Base-by-base conservation (phyloP, 2,113 vertebrate species). In the Serilophus lunatus region DNA sequence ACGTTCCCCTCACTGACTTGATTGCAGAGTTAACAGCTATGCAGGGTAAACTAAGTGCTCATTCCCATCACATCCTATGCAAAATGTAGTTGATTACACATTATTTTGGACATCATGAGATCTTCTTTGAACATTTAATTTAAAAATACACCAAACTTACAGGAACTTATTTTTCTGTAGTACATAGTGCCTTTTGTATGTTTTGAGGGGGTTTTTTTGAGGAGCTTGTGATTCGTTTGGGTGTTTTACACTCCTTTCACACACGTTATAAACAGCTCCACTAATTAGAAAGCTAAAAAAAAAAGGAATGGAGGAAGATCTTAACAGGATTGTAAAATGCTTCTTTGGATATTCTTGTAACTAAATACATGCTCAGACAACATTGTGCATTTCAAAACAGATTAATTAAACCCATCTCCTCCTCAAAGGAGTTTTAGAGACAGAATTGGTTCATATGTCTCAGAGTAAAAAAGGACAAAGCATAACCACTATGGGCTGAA, bases 61-160 rank as follows among this genome's bases (percentile, higher is more conserved):
- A 0, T 25, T 79, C 33, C 35, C 36, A 33, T 26, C 42, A 8
- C 38, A 9, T 4, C 4, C 51, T 3, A 2, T 1, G 25, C 45
- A 65, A 68, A 68, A 35, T 1, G 8, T 3, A 65, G 50, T 18
- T 16, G 13, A 53, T 69, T 24, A 69, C 12, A 79, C 6, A 24
- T 64, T 74, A 86, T 78, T 29, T 18, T 28, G 47, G 64, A 59
- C 7, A 12, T 16, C 57, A 77, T 7, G 44, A 50, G 23, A 77
- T 26, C 25, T 45, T 60, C 38, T 38, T 77, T 25, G 28, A 77
- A 61, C 13, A 50, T 40, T 50, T 71, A 13, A 31, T 33, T 63
- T 64, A 14, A 65, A 71, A 85, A 88, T 10, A 7, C 9, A 3
- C 22, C 59, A 53, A 70, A 36, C 20, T 65, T 72, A 18, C 22